Conservation (phyloP, 2,888 invertebrate genomes). For the Hemaris fuciformis region DNA sequence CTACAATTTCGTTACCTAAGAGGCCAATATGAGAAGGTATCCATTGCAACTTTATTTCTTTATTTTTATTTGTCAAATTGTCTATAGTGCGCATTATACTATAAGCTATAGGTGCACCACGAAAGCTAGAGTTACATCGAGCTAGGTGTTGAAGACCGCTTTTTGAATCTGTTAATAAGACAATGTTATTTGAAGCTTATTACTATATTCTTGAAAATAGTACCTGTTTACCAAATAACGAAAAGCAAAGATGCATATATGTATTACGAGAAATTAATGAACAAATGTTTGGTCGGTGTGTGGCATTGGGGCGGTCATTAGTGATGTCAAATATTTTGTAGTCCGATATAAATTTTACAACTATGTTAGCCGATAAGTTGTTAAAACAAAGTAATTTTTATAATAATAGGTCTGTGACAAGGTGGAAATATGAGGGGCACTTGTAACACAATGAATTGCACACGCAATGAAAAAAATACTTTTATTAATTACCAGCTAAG, state of each 20-base stretch:
- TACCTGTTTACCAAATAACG: background rate
- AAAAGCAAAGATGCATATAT: background rate
- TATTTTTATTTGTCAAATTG: too few relatives aligned
- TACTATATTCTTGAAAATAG: conserved; percentile 1
- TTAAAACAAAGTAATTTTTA: background rate
- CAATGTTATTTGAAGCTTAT: background rate
- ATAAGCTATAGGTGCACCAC: too few relatives aligned
- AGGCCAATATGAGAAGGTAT: too few relatives aligned
- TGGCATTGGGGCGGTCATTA: background rate
- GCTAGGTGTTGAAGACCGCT: too few relatives aligned
- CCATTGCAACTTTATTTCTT: too few relatives aligned
- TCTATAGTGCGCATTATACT: too few relatives aligned
- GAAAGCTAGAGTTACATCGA: too few relatives aligned
- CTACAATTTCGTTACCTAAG: too few relatives aligned
- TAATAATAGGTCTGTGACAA: background rate
- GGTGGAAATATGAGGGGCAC: background rate
- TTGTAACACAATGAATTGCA: too few relatives aligned
- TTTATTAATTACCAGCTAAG: background rate
- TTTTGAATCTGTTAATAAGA: too few relatives aligned
- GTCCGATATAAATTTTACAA: background rate
- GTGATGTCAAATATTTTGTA: background rate
- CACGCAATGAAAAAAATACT: too few relatives aligned
- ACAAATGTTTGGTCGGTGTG: too few relatives aligned
- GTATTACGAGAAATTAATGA: background rate
- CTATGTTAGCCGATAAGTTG: background rate